phyloP scores from a whole-genome alignment of 2,888 invertebrate species.

The Pachycephus smyrnensis region DNA sequence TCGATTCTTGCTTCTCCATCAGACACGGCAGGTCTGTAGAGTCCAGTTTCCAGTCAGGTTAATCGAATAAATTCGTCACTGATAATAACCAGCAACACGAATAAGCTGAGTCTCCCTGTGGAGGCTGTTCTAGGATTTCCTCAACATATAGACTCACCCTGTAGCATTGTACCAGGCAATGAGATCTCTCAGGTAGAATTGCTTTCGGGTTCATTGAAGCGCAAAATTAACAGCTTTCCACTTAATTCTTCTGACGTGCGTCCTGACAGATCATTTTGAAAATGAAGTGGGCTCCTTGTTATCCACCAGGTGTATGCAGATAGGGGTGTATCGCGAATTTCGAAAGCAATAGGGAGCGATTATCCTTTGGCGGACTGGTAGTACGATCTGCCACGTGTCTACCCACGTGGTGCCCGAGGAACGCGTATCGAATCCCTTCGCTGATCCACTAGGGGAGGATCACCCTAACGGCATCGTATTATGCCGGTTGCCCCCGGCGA shows the following conservation, averaged over 20 bases:
- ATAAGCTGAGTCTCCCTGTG: neutral
- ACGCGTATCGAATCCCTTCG: neutral
- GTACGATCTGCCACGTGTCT: slow-evolving; percentile 5
- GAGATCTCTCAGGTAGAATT: neutral
- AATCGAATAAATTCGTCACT: neutral
- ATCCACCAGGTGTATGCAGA: neutral
- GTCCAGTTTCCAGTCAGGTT: neutral
- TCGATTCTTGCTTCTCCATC: slow-evolving; percentile 24
- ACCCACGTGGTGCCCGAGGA: slow-evolving; percentile 2
- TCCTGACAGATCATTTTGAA: slow-evolving; percentile 1
- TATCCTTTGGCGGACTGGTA: neutral
- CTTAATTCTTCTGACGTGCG: neutral
- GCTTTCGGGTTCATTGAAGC: neutral
- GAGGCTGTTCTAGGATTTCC: neutral
- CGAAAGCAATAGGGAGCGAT: slow-evolving; percentile 1
- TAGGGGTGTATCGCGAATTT: slow-evolving; percentile 3
- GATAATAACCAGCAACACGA: neutral
- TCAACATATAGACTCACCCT: neutral
- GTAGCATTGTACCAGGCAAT: neutral
- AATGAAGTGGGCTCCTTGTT: neutral
- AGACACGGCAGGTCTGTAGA: neutral
- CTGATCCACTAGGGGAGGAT: neutral
- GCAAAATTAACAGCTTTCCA: neutral
- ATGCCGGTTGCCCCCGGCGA: neutral
- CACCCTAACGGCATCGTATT: neutral